phyloP scores from a whole-genome alignment of 30 jellyfish, hydroid and myxozoan genomes.

The Aurelia aurita region DNA sequence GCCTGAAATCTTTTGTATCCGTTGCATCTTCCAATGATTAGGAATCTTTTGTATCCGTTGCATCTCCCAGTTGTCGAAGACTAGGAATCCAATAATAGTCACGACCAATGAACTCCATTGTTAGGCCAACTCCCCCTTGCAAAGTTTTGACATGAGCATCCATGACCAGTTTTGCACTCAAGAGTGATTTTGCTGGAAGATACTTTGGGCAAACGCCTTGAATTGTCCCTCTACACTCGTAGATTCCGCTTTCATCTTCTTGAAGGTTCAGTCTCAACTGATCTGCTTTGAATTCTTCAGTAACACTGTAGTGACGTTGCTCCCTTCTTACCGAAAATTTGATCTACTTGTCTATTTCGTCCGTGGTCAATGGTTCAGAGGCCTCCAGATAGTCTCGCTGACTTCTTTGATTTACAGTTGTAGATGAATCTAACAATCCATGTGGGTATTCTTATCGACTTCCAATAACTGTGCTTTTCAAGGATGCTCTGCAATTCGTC shows the following conservation, averaged over 20 bases:
- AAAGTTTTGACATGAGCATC: background rate
- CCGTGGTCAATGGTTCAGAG: too few relatives aligned
- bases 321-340: background rate
- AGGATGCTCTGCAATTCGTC: background rate
- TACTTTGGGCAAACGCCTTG: slow-evolving; percentile 55
- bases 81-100: slow-evolving; percentile 36
- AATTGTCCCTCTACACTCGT: slow-evolving; percentile 48
- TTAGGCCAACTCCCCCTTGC: slow-evolving; percentile 65
- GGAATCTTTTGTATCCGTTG: too few relatives aligned
- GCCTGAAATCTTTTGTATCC: slow-evolving; percentile 66
- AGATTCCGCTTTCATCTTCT: slow-evolving; percentile 14
- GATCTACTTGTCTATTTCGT: slow-evolving; percentile 23
- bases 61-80: too few relatives aligned
- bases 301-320: background rate
- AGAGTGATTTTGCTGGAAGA: too few relatives aligned
- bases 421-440: slow-evolving; percentile 50
- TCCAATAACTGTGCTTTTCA: too few relatives aligned
- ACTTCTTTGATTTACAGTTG: slow-evolving; percentile 20
- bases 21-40: slow-evolving; percentile 38
- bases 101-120: slow-evolving; percentile 25
- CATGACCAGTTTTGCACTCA: background rate
- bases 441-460: slow-evolving; percentile 38
- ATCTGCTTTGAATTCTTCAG: slow-evolving; percentile 18
- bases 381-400: too few relatives aligned
- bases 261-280: slow-evolving; percentile 22